phyloP scores from a whole-genome alignment of 2,797 vertebrate species.

The Menidia menidia region DNA sequence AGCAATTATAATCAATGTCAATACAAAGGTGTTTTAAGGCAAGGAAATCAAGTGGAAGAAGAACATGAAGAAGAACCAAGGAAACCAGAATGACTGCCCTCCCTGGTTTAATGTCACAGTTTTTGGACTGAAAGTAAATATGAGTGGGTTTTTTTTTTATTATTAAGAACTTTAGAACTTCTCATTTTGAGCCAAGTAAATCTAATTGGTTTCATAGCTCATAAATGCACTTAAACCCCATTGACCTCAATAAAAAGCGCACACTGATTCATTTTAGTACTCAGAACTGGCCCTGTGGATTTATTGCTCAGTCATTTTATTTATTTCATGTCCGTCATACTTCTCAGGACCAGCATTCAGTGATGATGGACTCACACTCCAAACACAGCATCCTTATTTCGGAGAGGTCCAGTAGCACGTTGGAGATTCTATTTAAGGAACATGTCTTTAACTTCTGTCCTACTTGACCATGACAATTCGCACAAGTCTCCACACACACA shows the following conservation, averaged over 20 bases:
- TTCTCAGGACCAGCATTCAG: background rate
- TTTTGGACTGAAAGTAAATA: background rate
- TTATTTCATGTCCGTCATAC: background rate
- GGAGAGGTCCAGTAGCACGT: background rate
- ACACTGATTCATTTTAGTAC: background rate
- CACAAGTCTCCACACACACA: background rate
- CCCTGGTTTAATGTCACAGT: background rate
- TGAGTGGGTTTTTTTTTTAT: constrained; percentile 5
- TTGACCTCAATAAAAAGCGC: constrained; percentile 26
- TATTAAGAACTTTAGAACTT: constrained; percentile 23
- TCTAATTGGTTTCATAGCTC: constrained; percentile 19
- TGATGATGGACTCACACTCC: background rate
- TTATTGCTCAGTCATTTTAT: background rate
- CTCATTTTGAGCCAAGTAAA: constrained; percentile 10
- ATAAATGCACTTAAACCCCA: constrained; percentile 11
- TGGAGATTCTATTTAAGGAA: background rate
- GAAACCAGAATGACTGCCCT: background rate
- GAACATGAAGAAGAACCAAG: no score
- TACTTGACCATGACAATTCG: no score
- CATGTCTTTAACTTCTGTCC: background rate
- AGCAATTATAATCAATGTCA: no score
- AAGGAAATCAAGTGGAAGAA: no score
- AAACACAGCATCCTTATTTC: background rate
- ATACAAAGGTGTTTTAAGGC: no score
- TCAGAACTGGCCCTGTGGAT: background rate